Conservation (phyloP, 2,113 vertebrate species). For the Protobothrops flavoviridis region DNA sequence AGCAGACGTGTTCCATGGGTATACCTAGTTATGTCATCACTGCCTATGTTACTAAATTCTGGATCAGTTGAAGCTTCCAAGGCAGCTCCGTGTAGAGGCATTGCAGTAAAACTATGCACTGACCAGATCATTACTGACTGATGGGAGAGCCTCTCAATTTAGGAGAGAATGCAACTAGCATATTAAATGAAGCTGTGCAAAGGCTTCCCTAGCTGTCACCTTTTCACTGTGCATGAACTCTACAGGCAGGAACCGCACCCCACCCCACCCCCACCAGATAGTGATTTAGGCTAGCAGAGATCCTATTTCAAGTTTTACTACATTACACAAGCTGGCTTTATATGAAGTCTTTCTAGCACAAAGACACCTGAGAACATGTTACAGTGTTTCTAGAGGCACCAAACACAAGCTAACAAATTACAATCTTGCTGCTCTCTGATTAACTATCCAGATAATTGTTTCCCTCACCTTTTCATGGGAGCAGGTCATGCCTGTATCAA, state of each 20-base stretch:
- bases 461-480: conserved; percentile 39
- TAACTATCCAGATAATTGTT: background rate
- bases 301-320: background rate
- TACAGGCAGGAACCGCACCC: background rate
- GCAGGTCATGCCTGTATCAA: conserved; percentile 19
- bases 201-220: background rate
- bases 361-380: conserved; percentile 13
- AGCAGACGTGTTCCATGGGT: background rate
- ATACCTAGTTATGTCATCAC: background rate
- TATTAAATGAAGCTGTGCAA: background rate
- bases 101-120: background rate
- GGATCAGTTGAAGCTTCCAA: background rate
- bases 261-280: background rate
- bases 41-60: background rate
- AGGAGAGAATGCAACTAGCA: background rate
- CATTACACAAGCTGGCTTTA: conserved; percentile 20
- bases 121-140: background rate
- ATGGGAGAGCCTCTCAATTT: background rate
- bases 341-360: conserved; percentile 21
- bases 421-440: conserved; percentile 25
- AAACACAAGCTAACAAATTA: conserved; percentile 21
- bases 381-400: conserved; percentile 46
- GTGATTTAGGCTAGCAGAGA: background rate
- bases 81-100: background rate
- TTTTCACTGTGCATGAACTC: background rate